These are phyloP conservation scores for Clarias gariepinus DNA, from an alignment of 2,113 vertebrate genomes.

Conservation along the genomic window DNA sequence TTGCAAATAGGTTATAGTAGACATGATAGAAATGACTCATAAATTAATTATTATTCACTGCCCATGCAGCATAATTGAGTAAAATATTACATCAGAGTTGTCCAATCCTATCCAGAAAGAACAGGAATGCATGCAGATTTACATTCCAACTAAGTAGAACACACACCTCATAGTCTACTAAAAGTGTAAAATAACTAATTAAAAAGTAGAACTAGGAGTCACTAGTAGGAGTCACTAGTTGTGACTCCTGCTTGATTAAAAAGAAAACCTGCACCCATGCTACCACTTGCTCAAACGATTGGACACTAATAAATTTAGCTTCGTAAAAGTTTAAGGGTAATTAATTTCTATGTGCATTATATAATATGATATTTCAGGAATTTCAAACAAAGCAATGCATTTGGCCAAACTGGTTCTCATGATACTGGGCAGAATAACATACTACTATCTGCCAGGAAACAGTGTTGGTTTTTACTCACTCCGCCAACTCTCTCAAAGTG, in stretches of 20 bases:
- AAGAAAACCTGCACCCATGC: neutral
- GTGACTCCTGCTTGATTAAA: neutral
- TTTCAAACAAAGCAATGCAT: neutral
- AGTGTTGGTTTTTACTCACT: slow-evolving; percentile 75
- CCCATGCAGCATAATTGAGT: neutral
- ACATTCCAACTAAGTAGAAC: neutral
- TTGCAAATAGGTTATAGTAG: neutral
- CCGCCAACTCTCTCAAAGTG: slow-evolving; percentile 92
- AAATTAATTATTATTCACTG: neutral
- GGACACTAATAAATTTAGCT: neutral
- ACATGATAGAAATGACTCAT: too few species aligned
- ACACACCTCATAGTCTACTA: neutral
- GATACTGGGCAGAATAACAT: neutral
- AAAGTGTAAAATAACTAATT: neutral
- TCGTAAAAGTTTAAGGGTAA: neutral
- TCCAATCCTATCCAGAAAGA: neutral
- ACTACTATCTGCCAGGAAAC: slow-evolving; percentile 4
- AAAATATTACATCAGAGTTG: neutral
- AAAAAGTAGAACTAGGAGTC: neutral
- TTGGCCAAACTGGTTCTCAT: neutral
- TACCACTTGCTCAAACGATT: neutral
- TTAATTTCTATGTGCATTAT: neutral
- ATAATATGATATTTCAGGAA: neutral
- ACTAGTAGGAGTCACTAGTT: neutral
- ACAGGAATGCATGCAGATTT: neutral